Conservation (phyloP, 2,797 vertebrate species). For the Pangasius larnaudii region DNA sequence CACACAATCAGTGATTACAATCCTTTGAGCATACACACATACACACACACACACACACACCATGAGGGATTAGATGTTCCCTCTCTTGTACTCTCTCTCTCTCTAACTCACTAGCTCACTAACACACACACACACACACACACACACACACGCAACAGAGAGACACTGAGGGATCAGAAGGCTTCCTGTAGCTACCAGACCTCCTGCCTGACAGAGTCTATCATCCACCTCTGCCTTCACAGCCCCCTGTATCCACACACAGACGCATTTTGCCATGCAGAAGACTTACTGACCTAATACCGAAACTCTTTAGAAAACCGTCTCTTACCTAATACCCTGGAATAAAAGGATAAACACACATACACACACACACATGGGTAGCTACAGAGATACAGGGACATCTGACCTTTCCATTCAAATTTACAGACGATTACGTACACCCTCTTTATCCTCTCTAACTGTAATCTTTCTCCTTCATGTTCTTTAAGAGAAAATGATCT, state of each 20-base stretch:
- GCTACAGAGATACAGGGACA: not conserved
- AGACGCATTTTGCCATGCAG: not conserved
- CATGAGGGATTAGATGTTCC: not conserved
- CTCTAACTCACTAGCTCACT: not conserved
- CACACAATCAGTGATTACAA: slow-evolving; percentile 34
- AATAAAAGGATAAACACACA: not conserved
- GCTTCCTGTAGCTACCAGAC: slow-evolving; percentile 54
- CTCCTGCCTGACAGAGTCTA: slow-evolving; percentile 53
- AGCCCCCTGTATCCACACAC: not conserved
- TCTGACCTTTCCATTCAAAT: not conserved
- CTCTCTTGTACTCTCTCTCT: not conserved
- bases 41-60: not conserved
- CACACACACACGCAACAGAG: not conserved
- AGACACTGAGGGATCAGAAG: slow-evolving; percentile 19
- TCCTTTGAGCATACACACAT: not conserved
- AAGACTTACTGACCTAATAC: not conserved
- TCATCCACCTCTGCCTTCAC: slow-evolving; percentile 17
- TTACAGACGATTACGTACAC: not conserved
- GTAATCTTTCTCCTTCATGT: not conserved
- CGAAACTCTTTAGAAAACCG: not conserved
- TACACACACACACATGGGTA: not conserved
- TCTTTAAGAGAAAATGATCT: not conserved
- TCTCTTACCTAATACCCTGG: not conserved
- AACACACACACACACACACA: not conserved
- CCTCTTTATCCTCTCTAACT: not conserved